These are phyloP conservation scores for Sebastes fasciatus DNA, from an alignment of 2,113 vertebrate genomes.

Conservation along the genomic window DNA sequence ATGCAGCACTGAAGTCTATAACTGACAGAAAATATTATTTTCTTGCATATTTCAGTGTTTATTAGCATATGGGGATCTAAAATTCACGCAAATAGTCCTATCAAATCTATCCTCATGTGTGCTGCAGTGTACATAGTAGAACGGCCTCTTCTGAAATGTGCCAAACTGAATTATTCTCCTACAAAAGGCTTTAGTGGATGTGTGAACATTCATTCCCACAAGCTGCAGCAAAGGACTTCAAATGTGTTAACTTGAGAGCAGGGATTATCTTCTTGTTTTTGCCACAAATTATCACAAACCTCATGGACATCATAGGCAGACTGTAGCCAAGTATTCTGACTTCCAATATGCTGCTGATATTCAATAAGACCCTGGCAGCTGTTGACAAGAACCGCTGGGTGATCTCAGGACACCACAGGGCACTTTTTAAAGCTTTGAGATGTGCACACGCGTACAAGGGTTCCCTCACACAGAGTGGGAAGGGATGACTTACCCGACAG, in stretches of 20 bases:
- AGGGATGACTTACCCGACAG: background rate
- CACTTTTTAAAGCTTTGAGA: background rate
- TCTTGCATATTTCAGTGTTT: background rate
- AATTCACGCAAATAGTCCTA: background rate
- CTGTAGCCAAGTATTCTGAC: conserved; percentile 34
- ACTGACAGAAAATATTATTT: background rate
- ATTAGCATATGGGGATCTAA: background rate
- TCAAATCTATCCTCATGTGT: background rate
- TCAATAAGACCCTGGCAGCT: conserved; percentile 23
- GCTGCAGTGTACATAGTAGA: background rate
- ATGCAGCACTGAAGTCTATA: background rate
- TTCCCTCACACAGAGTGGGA: background rate
- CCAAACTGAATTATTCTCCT: background rate
- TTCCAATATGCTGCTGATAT: conserved; percentile 44
- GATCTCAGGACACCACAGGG: conserved; percentile 17
- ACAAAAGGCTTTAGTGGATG: background rate
- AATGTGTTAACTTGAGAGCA: conserved; percentile 37
- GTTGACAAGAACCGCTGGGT: background rate
- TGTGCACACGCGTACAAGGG: background rate
- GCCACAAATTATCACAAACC: conserved; percentile 31
- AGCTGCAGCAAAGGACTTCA: conserved; percentile 12
- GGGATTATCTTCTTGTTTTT: conserved; percentile 51
- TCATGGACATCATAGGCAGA: conserved; percentile 39
- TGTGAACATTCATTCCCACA: conserved; percentile 11
- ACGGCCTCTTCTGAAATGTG: background rate